Conservation (phyloP, 2,888 invertebrate genomes). For the Chalcis sispes region DNA sequence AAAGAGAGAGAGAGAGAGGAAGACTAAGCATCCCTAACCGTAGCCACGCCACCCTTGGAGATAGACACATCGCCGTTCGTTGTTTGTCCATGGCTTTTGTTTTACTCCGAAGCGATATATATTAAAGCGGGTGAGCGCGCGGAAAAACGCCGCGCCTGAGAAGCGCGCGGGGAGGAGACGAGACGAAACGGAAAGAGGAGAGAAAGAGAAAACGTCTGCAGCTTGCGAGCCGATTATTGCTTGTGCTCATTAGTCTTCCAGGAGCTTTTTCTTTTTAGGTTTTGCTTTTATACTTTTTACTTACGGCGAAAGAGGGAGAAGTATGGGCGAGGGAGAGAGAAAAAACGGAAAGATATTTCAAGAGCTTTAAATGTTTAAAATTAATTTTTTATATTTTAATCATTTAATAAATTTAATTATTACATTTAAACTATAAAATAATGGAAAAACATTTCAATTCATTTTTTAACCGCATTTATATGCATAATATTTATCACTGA, state of each 20-base stretch:
- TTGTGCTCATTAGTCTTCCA: slow-evolving; percentile 49
- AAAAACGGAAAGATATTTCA: too few species aligned
- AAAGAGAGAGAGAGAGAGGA: not conserved
- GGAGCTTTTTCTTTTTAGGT: too few species aligned
- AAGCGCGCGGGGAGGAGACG: slow-evolving; percentile 17
- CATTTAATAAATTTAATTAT: too few species aligned
- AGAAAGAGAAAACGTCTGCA: slow-evolving; percentile 46
- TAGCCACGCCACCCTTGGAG: slow-evolving; percentile 64
- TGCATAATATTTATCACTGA: too few species aligned
- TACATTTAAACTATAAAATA: too few species aligned
- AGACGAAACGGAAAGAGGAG: slow-evolving; percentile 15
- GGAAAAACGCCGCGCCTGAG: slow-evolving; percentile 23
- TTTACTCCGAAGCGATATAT: slow-evolving; percentile 69
- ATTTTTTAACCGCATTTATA: too few species aligned
- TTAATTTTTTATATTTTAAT: too few species aligned
- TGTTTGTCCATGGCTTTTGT: slow-evolving; percentile 70
- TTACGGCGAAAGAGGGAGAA: too few species aligned
- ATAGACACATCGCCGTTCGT: slow-evolving; percentile 73
- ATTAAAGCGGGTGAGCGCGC: slow-evolving; percentile 64
- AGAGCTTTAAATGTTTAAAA: too few species aligned
- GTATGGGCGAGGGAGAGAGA: too few species aligned
- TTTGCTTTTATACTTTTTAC: too few species aligned
- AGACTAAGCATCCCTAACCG: slow-evolving; percentile 59
- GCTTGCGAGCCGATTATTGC: slow-evolving; percentile 49
- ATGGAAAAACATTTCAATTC: too few species aligned